Evolutionary conservation across 2,797 vertebrate genomes (phyloP), one percentile per base, ranked within the genome.

Genomic region (Tenualosa thibaudeaui): DNA sequence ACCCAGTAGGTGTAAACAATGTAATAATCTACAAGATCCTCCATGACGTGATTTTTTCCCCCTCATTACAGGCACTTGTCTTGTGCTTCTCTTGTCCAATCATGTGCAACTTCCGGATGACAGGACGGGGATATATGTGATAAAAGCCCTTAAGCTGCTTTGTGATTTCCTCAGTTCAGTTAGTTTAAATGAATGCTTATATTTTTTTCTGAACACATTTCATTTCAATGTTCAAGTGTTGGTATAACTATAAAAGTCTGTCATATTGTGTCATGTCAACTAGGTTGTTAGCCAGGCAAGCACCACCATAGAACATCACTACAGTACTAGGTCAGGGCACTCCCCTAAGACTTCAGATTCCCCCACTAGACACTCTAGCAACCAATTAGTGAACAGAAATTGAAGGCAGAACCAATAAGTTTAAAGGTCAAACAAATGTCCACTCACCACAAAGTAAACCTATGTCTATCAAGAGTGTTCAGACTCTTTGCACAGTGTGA

Each of bases 101-200:
- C 17, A 78, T 78, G 71, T 78, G 71, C 71, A 46, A 43, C 37
- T 78, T 78, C 40, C 17, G 71, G 19, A 46, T 37, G 71, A 78
- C 37, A 8, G 71, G 71, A 46, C 40, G 71, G 17, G 71, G 71
- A 78, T 78, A 78, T 78, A 43, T 43, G 71, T 78, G 40, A 78
- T 75, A 15, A 19, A 46, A 78, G 19, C 12, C 12, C 65, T 62
- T n/a, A 62, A 62, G 56, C n/a, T 24, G 58, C 6, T 6, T 7
- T 62, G 58, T 10, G 56, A 19, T 56, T 22, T 56, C 24, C 26
- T 6, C n/a, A 26, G 2, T 37, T 26, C 8, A 68, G 10, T 68
- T 68, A 8, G 5, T 5, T 62, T 62, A 3, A 62, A 10, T 62
- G 6, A 8, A 62, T 62, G 58, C 6, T 62, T 24, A 24, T 24